A percentile compares a stretch with the other conserved stretches of the same genome.
Evolutionary conservation across 2,113 vertebrate species (phyloP).

Genomic region (Oryzias melastigma): DNA sequence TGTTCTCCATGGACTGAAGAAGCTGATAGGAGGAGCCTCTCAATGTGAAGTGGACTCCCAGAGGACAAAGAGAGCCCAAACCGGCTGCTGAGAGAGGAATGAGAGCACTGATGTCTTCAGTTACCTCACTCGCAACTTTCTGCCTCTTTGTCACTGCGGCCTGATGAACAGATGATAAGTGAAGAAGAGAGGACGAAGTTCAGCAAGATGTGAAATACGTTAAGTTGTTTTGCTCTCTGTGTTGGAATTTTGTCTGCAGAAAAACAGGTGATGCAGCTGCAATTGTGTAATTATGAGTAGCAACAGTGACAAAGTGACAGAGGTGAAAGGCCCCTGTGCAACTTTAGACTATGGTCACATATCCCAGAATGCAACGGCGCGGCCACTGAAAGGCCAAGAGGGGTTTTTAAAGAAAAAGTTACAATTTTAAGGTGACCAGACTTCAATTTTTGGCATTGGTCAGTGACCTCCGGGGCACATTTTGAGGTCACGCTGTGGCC

Average conservation of each 20-base stretch:
- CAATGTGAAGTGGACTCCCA: slow-evolving; percentile 71
- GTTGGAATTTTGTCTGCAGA: no score
- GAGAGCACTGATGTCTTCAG: slow-evolving; percentile 69
- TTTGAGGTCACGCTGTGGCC: no score
- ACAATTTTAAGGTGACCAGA: no score
- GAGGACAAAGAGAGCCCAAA: slow-evolving; percentile 69
- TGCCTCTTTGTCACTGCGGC: slow-evolving; percentile 47
- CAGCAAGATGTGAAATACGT: background rate
- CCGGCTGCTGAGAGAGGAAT: slow-evolving; percentile 51
- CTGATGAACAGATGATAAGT: slow-evolving; percentile 38
- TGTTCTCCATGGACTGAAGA: slow-evolving; percentile 75
- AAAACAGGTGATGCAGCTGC: no score
- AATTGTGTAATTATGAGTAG: no score
- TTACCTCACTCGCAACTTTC: slow-evolving; percentile 60
- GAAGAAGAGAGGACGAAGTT: slow-evolving; percentile 30
- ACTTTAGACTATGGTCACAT: no score
- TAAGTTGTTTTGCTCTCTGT: background rate
- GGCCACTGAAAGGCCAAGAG: no score
- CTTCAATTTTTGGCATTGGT: no score
- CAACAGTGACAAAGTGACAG: no score
- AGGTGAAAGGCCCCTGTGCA: background rate
- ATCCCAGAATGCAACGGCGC: no score
- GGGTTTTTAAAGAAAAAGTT: no score
- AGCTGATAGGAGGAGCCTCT: slow-evolving; percentile 69
- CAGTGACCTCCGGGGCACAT: no score